Base-by-base conservation (phyloP, 2,888 invertebrate species). In the Catotricha subobsoleta region DNA sequence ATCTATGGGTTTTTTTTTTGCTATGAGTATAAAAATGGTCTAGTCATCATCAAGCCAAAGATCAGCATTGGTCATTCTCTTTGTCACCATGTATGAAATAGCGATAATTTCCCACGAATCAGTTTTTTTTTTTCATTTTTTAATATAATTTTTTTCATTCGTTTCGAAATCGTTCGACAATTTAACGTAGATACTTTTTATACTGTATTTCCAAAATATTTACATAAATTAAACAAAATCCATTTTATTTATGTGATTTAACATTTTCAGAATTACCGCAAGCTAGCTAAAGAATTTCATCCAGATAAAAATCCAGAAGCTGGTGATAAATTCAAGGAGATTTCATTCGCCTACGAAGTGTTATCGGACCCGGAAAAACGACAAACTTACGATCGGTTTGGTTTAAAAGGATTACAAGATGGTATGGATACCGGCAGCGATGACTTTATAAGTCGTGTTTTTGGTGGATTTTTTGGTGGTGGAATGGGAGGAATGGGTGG, bases 271-370 rank as follows among this genome's bases (percentile, higher is more conserved):
- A 80, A 80, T 54, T 94, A 92, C 61, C 75, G 84, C 54, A 86
- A 81, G 67, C 65, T 92, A 54, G 92, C 92, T 16, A 90, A 88
- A 65, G 86, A 91, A 67, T 90, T 78, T 60, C 92, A 94, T 63
- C 92, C 92, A 54, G 72, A 92, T 67, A 79, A 92, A 72, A 77
- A 92, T 71, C 77, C 84, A 27, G 80, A 80, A 48, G 81, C 86
- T 44, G 91, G 86, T 43, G 91, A 92, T 58, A 86, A 80, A 67
- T 91, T 92, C 57, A 91, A 92, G 62, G 92, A 94, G 68, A 92
- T 94, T 51, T 87, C 88, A 44, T 91, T 83, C 65, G 92, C 92
- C 1, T 90, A 92, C 60, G 92, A 94, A 67, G 78, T 91, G 36
- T 67, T 94, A 40, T 88, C 90, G 10, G 86, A 91, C 66, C 71